phyloP scores from a whole-genome alignment of 2,113 vertebrate genomes.

The Oophaga pumilio region DNA sequence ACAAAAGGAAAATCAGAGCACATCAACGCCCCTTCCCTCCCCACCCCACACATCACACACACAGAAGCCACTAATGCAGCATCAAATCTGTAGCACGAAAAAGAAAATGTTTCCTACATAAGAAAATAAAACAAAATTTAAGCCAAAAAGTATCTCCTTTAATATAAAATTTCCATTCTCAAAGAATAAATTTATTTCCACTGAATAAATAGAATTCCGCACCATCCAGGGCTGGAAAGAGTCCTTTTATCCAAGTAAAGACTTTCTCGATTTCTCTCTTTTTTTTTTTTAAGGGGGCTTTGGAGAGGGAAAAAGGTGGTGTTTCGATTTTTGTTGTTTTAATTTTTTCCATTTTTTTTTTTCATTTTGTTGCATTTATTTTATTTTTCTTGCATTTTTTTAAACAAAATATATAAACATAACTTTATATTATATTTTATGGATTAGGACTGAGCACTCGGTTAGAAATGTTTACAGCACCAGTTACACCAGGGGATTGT shows the following conservation, averaged over 20 bases:
- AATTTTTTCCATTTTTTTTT: conserved; percentile 61
- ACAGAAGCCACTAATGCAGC: conserved; percentile 14
- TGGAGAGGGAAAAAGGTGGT: no score
- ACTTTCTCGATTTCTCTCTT: conserved; percentile 64
- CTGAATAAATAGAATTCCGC: conserved; percentile 70
- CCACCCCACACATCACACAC: conserved; percentile 5
- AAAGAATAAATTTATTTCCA: conserved; percentile 72
- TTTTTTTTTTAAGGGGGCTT: conserved; percentile 54
- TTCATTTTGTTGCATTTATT: conserved; percentile 59
- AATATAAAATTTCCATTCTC: conserved; percentile 73
- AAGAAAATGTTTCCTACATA: conserved; percentile 60
- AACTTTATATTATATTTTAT: conserved; percentile 64
- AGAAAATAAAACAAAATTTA: conserved; percentile 65
- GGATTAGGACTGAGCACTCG: conserved; percentile 56
- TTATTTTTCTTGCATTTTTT: conserved; percentile 61
- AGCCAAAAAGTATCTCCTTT: conserved; percentile 68
- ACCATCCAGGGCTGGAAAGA: conserved; percentile 56
- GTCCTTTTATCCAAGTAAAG: conserved; percentile 60
- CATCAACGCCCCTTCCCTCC: background rate
- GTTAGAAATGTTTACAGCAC: conserved; percentile 65
- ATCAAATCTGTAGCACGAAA: conserved; percentile 52
- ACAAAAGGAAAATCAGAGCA: background rate
- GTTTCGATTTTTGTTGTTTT: conserved; percentile 51
- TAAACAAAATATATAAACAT: conserved; percentile 69
- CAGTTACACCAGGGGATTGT: conserved; percentile 63